Evolutionary conservation across 2,888 invertebrate genomes (phyloP), one percentile per base, ranked within the genome.

Genomic region (Cheilosia soror): DNA sequence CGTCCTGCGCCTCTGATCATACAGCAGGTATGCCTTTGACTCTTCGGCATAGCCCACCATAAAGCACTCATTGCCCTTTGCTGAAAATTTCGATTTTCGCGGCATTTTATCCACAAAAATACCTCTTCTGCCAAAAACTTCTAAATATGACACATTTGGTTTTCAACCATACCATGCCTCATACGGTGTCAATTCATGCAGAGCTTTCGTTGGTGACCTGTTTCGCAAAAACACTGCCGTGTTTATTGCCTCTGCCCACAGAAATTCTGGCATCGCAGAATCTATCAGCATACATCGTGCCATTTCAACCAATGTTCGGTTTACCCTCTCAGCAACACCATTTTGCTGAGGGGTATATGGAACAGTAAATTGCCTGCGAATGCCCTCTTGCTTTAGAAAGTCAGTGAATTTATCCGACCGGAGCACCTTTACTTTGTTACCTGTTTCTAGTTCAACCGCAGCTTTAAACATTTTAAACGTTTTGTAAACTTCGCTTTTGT

Each of bases 181-280:
- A 71, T 58, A 58, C 6, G 58, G 62, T 29, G 53, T 62, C 20
- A 53, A 0, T 13, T 47, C 6, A 9, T 69, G 9, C 9, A 82
- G 5, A 9, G 60, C 11, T 47, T 69, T 84, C 31, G 76, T 82
- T 55, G 85, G 79, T 9, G 53, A 87, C 13, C 79, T 29, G 29
- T 82, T 75, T n/a, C 75, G 29, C 13, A 79, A 20, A 57, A 57
- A 83, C 5, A 68, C 60, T 20, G 75, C 68, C 47, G 87, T 85
- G 0, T 68, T 71, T 15, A 75, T 47, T 42, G 44, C 47, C 47
- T 63, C 31, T 31, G 53, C 27, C 51, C 42, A 53, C 3, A 66
- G 25, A 2, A 27, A 55, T 9, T 29, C 51, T 0, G 66, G 66
- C 27, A 66, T 5, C 1, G 5, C 13, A 5, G 53, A 51, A 13